phyloP scores from a whole-genome alignment of 1,140 invertebrate genomes.

The Ectropis grisescens region DNA sequence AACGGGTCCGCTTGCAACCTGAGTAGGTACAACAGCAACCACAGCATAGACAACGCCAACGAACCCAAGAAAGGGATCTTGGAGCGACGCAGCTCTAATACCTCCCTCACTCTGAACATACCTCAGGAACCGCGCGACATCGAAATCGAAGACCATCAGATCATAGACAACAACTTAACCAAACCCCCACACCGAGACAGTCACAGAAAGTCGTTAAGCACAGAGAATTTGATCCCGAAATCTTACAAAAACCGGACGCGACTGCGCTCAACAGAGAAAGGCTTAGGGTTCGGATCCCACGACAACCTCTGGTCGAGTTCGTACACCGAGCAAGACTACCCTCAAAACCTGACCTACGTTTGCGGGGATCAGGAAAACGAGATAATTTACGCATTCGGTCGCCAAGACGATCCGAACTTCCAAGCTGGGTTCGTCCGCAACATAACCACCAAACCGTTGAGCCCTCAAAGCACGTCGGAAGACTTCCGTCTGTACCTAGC shows the following conservation, averaged over 20 bases:
- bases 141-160: constrained; percentile 59
- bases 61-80: constrained; percentile 58
- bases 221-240: constrained; percentile 70
- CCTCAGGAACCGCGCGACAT: constrained; percentile 56
- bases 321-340: constrained; percentile 40
- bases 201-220: constrained; percentile 71
- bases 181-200: constrained; percentile 53
- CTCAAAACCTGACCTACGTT: constrained; percentile 57
- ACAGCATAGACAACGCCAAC: constrained; percentile 48
- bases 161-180: no score
- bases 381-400: constrained; percentile 51
- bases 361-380: constrained; percentile 64
- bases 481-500: constrained; percentile 78
- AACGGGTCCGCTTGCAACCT: constrained; percentile 60
- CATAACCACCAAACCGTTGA: constrained; percentile 74
- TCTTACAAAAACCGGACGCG: constrained; percentile 53
- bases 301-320: constrained; percentile 62
- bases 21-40: constrained; percentile 63
- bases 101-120: constrained; percentile 57
- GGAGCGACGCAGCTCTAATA: constrained; percentile 61
- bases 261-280: constrained; percentile 35
- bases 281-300: constrained; percentile 58
- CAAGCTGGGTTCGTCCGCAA: constrained; percentile 59
- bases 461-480: constrained; percentile 73
- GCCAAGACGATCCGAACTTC: constrained; percentile 48